These are phyloP conservation scores for Cheirogaleus medius DNA, from an alignment of 2,113 vertebrate species.

Conservation along the genomic window DNA sequence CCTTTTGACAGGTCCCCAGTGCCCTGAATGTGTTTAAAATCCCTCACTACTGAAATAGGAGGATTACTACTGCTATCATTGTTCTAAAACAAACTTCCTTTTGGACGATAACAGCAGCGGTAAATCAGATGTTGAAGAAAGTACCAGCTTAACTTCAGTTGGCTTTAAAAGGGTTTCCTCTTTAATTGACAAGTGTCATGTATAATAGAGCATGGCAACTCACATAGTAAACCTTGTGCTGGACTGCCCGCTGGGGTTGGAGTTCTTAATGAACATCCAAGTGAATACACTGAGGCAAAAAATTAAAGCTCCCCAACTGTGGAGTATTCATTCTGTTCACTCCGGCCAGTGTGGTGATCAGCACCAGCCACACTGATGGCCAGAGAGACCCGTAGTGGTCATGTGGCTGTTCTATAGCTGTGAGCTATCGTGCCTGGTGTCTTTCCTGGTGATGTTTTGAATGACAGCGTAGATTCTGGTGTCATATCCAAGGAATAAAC, in stretches of 20 bases:
- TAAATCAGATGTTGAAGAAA: constrained; percentile 77
- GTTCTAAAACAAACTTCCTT: constrained; percentile 82
- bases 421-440: not conserved
- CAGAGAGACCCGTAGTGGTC: not conserved
- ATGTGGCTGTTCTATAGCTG: not conserved
- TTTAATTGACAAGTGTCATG: constrained; percentile 76
- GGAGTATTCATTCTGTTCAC: constrained; percentile 42
- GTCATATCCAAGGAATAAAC: not conserved
- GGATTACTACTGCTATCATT: constrained; percentile 79
- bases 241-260: constrained; percentile 55
- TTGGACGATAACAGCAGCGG: constrained; percentile 69
- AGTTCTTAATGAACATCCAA: constrained; percentile 60
- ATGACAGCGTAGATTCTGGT: not conserved
- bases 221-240: constrained; percentile 8
- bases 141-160: constrained; percentile 75
- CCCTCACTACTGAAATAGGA: constrained; percentile 72
- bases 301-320: constrained; percentile 47
- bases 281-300: constrained; percentile 63
- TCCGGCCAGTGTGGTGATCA: not conserved
- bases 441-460: not conserved
- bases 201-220: constrained; percentile 53
- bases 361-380: not conserved
- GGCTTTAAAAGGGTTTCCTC: constrained; percentile 73
- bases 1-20: constrained; percentile 81
- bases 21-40: constrained; percentile 84